Conservation (phyloP, 2,888 invertebrate species). For the Nomada flava region DNA sequence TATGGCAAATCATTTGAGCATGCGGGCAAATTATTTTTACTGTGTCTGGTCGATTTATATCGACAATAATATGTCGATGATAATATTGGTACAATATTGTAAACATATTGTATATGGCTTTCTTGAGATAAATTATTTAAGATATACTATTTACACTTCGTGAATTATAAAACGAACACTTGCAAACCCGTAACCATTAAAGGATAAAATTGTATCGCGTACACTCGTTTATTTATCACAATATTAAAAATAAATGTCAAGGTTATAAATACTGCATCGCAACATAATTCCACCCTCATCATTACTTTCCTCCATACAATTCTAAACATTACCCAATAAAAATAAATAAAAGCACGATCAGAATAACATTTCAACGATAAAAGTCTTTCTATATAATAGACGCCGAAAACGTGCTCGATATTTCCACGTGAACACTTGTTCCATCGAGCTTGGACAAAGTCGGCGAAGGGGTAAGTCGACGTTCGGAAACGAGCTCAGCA, state of each 20-base stretch:
- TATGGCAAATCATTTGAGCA: constrained; percentile 14
- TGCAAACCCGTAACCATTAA: too few relatives aligned
- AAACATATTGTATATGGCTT: not conserved
- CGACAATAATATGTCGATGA: too few relatives aligned
- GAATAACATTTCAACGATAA: not conserved
- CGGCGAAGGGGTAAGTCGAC: constrained; percentile 60
- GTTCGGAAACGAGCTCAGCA: constrained; percentile 55
- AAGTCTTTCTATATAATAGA: not conserved
- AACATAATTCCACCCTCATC: too few relatives aligned
- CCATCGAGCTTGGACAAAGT: constrained; percentile 7
- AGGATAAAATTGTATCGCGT: not conserved
- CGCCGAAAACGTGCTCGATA: not conserved
- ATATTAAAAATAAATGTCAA: not conserved
- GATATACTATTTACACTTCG: too few relatives aligned
- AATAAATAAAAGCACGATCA: too few relatives aligned
- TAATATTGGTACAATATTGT: not conserved
- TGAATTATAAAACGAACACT: too few relatives aligned
- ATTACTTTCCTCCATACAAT: not conserved
- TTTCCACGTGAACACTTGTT: constrained; percentile 38
- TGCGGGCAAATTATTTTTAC: constrained; percentile 1
- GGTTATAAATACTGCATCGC: too few relatives aligned
- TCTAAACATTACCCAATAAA: too few relatives aligned
- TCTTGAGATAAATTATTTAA: not conserved
- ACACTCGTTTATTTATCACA: not conserved
- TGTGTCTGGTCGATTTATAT: constrained; percentile 4